Evolutionary conservation across 2,888 invertebrate genomes (phyloP), one percentile per base, ranked within the genome.

Genomic region (Crocallis elinguaria): DNA sequence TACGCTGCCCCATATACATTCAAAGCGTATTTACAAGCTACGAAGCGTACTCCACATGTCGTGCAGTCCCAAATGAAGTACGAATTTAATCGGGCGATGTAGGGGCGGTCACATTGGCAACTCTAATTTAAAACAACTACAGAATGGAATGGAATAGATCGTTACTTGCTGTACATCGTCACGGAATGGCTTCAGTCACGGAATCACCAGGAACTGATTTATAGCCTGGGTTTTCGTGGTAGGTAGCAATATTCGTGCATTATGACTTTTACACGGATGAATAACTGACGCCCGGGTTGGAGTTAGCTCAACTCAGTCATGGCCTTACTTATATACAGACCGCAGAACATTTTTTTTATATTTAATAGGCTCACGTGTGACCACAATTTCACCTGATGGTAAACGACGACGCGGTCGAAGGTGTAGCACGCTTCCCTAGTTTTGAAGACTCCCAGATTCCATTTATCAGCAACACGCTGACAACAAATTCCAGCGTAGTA

Each of bases 181-280:
- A 57, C 54, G 57, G 42, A 56, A 65, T 66, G 44, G 58, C 30
- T 19, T 33, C 29, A 57, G 62, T 53, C 60, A 62, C 62, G 61
- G 55, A 37, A 64, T 50, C 52, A 35, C 46, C 43, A 37, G 44
- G 37, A 57, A 58, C 55, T 70, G 67, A 71, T 72, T 67, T 71
- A 72, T 66, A 21, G 64, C 49, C 44, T 13, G 19, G 48, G 49
- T 49, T 64, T 32, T 53, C 69, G 65, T 64, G 62, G 60, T 39
- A 51, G 35, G n/a, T 46, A 29, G 64, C 51, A 60, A 62, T 66
- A 64, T 65, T 64, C 44, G 30, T 43, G 21, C 42, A 37, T 44
- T 25, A 37, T 9, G 7, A 37, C 35, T 39, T 51, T 39, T 53
- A 46, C 41, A 61, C 49, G 44, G 17, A 7, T 16, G 50, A 13